A percentile compares a stretch with the other conserved stretches of the same genome.
Conservation (phyloP, 2,113 vertebrate species). For the Calidris pugnax region DNA sequence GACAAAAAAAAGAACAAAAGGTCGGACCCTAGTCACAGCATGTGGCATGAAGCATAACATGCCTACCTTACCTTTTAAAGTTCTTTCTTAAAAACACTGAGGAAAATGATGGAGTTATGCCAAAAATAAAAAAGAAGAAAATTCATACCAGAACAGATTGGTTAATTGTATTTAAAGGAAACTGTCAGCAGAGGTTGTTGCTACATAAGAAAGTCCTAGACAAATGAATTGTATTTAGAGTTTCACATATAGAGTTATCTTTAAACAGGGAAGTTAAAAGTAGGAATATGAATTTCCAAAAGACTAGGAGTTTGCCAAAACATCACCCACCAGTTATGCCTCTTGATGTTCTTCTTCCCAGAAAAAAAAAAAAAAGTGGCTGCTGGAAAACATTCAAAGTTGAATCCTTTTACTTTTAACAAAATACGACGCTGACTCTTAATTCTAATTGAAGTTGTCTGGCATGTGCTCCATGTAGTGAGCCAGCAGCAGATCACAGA, state of each 20-base stretch:
- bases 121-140: not conserved
- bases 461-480: not conserved
- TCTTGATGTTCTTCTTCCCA: not conserved
- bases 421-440: not conserved
- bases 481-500: not conserved
- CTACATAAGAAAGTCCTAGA: not conserved
- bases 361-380: too few species aligned
- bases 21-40: not conserved
- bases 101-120: not conserved
- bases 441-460: not conserved
- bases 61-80: not conserved
- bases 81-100: not conserved
- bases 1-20: not conserved
- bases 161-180: not conserved
- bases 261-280: not conserved
- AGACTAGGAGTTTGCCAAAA: not conserved
- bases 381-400: not conserved
- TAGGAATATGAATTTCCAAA: not conserved
- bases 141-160: not conserved
- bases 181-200: not conserved
- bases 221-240: not conserved
- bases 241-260: not conserved
- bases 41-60: not conserved
- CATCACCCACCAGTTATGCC: not conserved
- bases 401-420: not conserved